Base-by-base conservation (phyloP, 2,113 vertebrate species). In the Gyps fulvus region DNA sequence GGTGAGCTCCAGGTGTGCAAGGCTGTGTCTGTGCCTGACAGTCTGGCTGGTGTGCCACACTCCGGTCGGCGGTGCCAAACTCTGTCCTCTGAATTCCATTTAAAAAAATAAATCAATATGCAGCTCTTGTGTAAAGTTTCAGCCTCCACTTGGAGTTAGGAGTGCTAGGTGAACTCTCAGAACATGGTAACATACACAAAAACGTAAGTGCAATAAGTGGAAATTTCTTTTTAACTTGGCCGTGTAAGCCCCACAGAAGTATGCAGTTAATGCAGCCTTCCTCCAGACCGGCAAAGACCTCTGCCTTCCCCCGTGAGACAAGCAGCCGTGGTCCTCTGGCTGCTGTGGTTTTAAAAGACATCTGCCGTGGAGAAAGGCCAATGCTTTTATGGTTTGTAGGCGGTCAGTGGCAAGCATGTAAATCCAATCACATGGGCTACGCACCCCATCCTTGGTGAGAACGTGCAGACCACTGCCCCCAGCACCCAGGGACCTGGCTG, bases 161-260 rank as follows among this genome's bases (percentile, higher is more conserved):
- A 59, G 71, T 3, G 3, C 36, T 47, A 42, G 31, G 18, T 45
- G 69, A 23, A 25, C 55, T 49, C 36, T 45, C 42, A 16, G 8
- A 14, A 23, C 18, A 0, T 1, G 73, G 2, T n/a, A 34, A 11
- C 67, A 4, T 11, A 23, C 47, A 31, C 52, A 22, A 36, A 32
- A 52, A 27, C 43, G 1, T 26, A 12, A 11, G 16, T 8, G 47
- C 57, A 27, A 2, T 21, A 7, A 6, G 29, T 0, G 0, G 63
- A 73, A 20, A 27, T 38, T 57, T 17, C 21, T 1, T 42, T 71
- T 38, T 36, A 7, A 10, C 78, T 32, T 15, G 73, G 87, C 52
- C n/a, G 1, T 2, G 47, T 27, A 47, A 38, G 17, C 14, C 38
- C 17, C 10, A 16, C 70, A 82, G 70, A 62, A 43, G 42, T 6